phyloP scores from a whole-genome alignment of 2,797 vertebrate species.

The Urosaurus nigricauda region DNA sequence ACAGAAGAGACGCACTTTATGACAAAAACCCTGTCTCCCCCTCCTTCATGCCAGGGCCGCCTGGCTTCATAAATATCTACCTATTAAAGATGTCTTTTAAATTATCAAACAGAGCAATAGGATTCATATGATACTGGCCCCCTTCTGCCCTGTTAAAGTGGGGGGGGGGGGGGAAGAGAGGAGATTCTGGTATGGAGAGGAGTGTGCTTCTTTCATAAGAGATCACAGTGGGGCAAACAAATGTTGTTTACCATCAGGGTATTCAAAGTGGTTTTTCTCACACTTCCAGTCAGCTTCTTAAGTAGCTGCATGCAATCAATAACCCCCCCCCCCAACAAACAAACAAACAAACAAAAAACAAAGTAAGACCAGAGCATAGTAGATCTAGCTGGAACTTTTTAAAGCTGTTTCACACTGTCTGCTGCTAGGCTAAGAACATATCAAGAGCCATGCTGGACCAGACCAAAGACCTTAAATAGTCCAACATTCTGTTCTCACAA shows the following conservation, averaged over 20 bases:
- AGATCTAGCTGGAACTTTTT: background rate
- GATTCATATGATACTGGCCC: background rate
- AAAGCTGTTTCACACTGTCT: background rate
- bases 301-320: background rate
- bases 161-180: background rate
- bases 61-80: background rate
- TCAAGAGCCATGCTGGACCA: no score
- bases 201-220: slow-evolving; percentile 5
- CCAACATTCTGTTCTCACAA: no score
- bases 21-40: background rate
- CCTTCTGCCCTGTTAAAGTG: background rate
- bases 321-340: no score
- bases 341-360: no score
- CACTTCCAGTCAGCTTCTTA: background rate
- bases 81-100: accelerated
- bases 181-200: background rate
- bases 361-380: background rate
- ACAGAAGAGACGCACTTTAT: accelerated
- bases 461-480: no score
- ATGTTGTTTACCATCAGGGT: slow-evolving; percentile 1
- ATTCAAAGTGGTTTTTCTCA: background rate
- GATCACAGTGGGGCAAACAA: slow-evolving; percentile 11
- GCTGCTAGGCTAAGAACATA: background rate
- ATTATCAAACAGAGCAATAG: accelerated
- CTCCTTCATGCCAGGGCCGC: background rate